Evolutionary conservation across 1,140 invertebrate species (phyloP).

Genomic region (Drosophila lacteicornis): DNA sequence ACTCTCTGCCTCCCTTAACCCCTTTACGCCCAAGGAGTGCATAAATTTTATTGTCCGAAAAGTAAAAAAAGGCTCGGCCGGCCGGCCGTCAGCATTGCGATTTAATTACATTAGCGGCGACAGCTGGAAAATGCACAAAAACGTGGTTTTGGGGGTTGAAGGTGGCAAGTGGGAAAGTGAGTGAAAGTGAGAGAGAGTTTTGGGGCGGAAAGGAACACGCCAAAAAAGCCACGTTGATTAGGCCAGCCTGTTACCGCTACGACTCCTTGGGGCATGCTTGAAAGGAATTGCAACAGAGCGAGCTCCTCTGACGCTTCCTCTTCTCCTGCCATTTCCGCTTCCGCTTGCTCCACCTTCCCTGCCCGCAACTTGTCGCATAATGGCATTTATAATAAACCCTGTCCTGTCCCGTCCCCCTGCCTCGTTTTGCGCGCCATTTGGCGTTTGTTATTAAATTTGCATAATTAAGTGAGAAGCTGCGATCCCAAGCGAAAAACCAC

Average conservation of each 20-base stretch:
- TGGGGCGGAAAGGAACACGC: conserved; percentile 9
- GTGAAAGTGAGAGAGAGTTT: neutral
- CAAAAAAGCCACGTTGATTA: conserved; percentile 53
- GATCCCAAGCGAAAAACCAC: conserved; percentile 35
- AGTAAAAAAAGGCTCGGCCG: conserved; percentile 45
- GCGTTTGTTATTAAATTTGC: conserved; percentile 79
- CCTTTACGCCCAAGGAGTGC: conserved; percentile 50
- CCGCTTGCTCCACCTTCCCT: neutral
- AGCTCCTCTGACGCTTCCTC: neutral
- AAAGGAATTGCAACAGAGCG: conserved; percentile 62
- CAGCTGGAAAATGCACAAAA: conserved; percentile 49
- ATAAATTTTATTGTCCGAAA: conserved; percentile 78
- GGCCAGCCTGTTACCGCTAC: conserved; percentile 42
- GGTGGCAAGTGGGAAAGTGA: no score
- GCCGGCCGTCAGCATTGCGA: conserved; percentile 62
- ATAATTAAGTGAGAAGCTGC: conserved; percentile 76
- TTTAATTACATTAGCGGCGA: conserved; percentile 75
- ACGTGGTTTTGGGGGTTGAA: conserved; percentile 1
- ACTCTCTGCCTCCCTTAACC: neutral
- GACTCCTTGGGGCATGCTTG: conserved; percentile 78
- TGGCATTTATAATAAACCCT: conserved; percentile 69
- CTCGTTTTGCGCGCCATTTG: conserved; percentile 52
- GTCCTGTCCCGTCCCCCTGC: conserved; percentile 18
- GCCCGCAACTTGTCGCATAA: conserved; percentile 43
- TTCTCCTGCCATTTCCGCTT: neutral